Percentiles rank a stretch among this genome's conserved stretches.
Conservation (phyloP, 2,888 invertebrate genomes). For the Alloscopus bannaensis region DNA sequence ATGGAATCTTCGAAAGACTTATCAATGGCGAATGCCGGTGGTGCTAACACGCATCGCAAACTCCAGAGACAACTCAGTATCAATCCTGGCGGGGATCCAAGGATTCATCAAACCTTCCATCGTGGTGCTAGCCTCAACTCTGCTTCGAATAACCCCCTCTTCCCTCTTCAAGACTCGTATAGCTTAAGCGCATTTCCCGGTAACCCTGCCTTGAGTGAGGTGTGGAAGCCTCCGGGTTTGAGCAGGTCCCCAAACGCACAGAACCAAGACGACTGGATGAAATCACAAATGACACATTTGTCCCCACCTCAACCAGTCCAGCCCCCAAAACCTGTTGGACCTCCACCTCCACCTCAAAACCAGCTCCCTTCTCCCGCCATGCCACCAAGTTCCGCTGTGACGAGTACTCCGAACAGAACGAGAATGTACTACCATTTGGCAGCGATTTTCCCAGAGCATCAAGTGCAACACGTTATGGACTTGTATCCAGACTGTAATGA, state of each 20-base stretch:
- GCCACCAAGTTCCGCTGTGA: constrained; percentile 17
- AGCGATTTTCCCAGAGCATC: constrained; percentile 93
- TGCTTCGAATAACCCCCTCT: constrained; percentile 33
- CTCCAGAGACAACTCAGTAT: constrained; percentile 87
- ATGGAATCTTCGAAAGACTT: constrained; percentile 73
- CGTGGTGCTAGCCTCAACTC: constrained; percentile 58
- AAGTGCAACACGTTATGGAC: constrained; percentile 92
- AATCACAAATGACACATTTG: constrained; percentile 75
- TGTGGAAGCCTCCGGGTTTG: constrained; percentile 74
- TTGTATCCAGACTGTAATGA: constrained; percentile 92
- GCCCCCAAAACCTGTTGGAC: constrained; percentile 37
- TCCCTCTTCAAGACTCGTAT: constrained; percentile 80
- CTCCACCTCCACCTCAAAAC: constrained; percentile 18
- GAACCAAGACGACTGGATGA: constrained; percentile 62
- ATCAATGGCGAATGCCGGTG: constrained; percentile 49
- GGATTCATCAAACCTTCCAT: constrained; percentile 77
- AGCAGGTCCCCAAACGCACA: constrained; percentile 74
- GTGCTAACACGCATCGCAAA: constrained; percentile 80
- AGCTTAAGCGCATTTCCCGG: constrained; percentile 79
- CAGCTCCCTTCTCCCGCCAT: constrained; percentile 18
- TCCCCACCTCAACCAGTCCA: constrained; percentile 42
- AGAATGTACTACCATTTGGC: constrained; percentile 91
- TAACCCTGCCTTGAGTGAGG: constrained; percentile 74
- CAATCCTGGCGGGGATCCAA: constrained; percentile 87
- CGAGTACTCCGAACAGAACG: constrained; percentile 81